A percentile compares a stretch with the other conserved stretches of the same genome.
These are phyloP conservation scores for Pteronura brasiliensis DNA, from an alignment of 2,113 vertebrate genomes.

Conservation along the genomic window DNA sequence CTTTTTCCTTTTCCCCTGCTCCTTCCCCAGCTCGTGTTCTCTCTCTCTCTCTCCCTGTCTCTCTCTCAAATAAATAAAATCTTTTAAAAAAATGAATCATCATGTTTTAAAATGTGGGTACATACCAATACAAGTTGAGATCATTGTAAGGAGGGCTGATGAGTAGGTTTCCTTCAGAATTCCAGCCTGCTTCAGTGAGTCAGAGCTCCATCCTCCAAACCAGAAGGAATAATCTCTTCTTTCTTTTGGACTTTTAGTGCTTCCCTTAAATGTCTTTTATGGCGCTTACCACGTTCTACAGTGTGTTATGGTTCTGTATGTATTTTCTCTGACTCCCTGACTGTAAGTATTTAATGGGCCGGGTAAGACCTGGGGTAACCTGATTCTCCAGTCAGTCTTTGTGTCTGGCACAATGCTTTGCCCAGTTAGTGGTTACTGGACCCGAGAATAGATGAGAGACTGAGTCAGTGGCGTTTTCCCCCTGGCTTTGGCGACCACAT, in stretches of 20 bases:
- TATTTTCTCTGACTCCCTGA: background rate
- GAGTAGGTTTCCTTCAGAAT: background rate
- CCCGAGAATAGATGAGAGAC: too few species aligned
- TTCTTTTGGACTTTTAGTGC: background rate
- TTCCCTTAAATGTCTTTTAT: background rate
- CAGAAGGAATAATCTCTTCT: background rate
- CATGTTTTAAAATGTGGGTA: background rate
- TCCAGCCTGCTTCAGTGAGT: background rate
- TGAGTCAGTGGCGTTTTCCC: background rate
- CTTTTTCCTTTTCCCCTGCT: too few species aligned
- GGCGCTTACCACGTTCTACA: background rate
- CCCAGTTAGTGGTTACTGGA: background rate
- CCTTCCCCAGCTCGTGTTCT: too few species aligned
- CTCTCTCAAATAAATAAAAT: too few species aligned
- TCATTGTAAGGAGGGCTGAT: background rate
- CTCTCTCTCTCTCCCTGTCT: too few species aligned
- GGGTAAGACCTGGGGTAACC: background rate
- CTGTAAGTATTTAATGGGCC: background rate
- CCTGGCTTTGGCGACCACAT: background rate
- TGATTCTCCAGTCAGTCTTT: background rate
- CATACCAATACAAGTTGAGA: background rate
- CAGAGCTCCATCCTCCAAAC: background rate
- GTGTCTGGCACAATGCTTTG: background rate
- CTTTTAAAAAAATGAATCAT: background rate
- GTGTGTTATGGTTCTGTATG: background rate